phyloP scores from a whole-genome alignment of 2,113 vertebrate species.

The Spea bombifrons region DNA sequence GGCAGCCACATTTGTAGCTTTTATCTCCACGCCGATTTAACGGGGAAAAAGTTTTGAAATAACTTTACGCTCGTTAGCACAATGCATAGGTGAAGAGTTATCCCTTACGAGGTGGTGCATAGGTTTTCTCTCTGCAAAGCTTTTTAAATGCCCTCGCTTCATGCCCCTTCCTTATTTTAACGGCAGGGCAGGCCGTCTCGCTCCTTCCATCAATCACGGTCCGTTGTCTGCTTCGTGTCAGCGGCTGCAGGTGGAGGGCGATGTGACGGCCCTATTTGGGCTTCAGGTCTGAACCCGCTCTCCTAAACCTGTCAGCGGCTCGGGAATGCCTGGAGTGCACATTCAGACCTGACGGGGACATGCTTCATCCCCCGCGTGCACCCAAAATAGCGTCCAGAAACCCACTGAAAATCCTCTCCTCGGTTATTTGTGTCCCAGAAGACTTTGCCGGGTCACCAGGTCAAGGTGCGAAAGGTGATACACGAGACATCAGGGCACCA shows the following conservation, averaged over 20 bases:
- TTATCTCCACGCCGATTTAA: too few species aligned
- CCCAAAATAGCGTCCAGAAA: conserved; percentile 21
- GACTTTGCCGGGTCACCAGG: conserved; percentile 3
- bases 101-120: too few species aligned
- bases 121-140: too few species aligned
- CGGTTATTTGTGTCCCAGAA: background rate
- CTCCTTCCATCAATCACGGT: background rate
- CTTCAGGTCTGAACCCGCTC: background rate
- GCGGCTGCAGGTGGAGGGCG: background rate
- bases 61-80: too few species aligned
- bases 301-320: conserved; percentile 35
- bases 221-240: conserved; percentile 14
- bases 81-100: too few species aligned
- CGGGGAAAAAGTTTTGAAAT: too few species aligned
- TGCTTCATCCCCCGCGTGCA: background rate
- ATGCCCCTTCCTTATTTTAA: background rate
- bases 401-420: background rate
- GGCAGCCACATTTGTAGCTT: too few species aligned
- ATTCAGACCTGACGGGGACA: conserved; percentile 25
- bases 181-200: background rate
- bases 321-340: conserved; percentile 1
- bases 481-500: background rate
- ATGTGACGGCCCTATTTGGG: conserved; percentile 8
- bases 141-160: background rate
- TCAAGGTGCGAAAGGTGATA: background rate